Conservation (phyloP, 2,888 invertebrate species). For the Hypomecis atomaria region DNA sequence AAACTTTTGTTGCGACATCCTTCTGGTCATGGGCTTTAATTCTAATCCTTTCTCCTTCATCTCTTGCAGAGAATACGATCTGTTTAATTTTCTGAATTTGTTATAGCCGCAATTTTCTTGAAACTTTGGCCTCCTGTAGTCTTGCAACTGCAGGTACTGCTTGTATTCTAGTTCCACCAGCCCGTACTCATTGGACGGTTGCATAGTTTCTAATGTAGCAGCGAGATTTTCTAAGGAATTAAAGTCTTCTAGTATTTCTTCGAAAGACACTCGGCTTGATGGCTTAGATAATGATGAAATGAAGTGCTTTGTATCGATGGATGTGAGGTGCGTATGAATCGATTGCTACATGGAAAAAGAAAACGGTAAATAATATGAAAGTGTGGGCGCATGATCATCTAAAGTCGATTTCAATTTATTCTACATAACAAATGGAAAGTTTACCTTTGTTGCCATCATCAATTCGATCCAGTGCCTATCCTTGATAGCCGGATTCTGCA, state of each 20-base stretch:
- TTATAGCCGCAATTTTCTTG: conserved; percentile 53
- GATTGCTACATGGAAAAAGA: conserved; percentile 64
- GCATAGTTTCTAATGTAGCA: conserved; percentile 43
- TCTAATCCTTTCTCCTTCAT: conserved; percentile 63
- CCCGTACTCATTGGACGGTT: conserved; percentile 18
- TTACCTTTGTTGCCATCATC: conserved; percentile 95
- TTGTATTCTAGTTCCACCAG: conserved; percentile 38
- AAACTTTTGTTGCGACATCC: conserved; percentile 50
- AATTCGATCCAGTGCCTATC: conserved; percentile 97
- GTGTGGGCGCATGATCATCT: background rate
- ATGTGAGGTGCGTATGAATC: conserved; percentile 58
- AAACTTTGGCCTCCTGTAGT: conserved; percentile 66
- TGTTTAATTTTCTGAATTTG: conserved; percentile 59
- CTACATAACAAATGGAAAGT: background rate
- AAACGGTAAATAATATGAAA: conserved; percentile 41
- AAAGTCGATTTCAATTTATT: background rate
- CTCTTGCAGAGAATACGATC: conserved; percentile 64
- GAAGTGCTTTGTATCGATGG: conserved; percentile 58
- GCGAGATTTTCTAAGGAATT: conserved; percentile 61
- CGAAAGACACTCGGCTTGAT: conserved; percentile 50
- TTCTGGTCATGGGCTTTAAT: conserved; percentile 47
- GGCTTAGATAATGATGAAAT: conserved; percentile 47
- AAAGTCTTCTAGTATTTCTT: conserved; percentile 67
- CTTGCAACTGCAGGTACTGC: conserved; percentile 60
- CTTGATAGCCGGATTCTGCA: conserved; percentile 97